Evolutionary conservation across 2,113 vertebrate species (phyloP), one percentile per base, ranked within the genome.

Genomic region (Ornithorhynchus anatinus): DNA sequence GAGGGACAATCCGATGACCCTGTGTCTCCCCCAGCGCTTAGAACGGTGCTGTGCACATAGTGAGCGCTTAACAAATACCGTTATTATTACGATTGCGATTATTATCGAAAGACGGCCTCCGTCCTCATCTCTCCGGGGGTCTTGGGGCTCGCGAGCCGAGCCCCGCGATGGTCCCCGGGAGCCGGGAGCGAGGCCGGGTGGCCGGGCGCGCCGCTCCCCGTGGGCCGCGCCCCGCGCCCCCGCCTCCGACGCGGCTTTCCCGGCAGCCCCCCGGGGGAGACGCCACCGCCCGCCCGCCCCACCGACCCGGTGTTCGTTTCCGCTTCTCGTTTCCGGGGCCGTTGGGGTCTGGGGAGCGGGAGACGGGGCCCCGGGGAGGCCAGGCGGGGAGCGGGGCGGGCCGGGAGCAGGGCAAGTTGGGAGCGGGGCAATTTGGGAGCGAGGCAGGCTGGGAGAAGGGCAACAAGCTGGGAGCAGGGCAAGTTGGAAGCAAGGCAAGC

Each of bases 101-200:
- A n/a, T n/a, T n/a, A n/a, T n/a, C n/a, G n/a, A n/a, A n/a, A n/a
- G 43, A 12, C 4, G 10, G 2, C 20, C 19, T 22, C 42, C 42
- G 6, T 9, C 20, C 16, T 22, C 43, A 12, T n/a, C 22, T 14
- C 43, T 23, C 10, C 3, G 44, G 4, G n/a, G 12, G 22, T 22
- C n/a, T 19, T 20, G 43, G 43, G 20, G n/a, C 10, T 23, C 25
- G 10, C 25, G n/a, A 7, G 10, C 25, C 43, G 43, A 13, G 10
- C 20, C 10, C 25, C 11, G 9, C 22, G 43, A 12, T 7, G 11
- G 10, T 23, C n/a, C 43, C n/a, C 14, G 20, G 10, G 20, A 8
- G 3, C 1, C 8, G 10, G 20, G n/a, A 10, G 5, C 22, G n/a
- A 7, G 5, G n/a, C 2, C 10, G n/a, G 44, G 22, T 3, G 44